These are phyloP conservation scores for Dendroctonus ponderosae DNA, from an alignment of 1,140 invertebrate species.

Conservation along the genomic window DNA sequence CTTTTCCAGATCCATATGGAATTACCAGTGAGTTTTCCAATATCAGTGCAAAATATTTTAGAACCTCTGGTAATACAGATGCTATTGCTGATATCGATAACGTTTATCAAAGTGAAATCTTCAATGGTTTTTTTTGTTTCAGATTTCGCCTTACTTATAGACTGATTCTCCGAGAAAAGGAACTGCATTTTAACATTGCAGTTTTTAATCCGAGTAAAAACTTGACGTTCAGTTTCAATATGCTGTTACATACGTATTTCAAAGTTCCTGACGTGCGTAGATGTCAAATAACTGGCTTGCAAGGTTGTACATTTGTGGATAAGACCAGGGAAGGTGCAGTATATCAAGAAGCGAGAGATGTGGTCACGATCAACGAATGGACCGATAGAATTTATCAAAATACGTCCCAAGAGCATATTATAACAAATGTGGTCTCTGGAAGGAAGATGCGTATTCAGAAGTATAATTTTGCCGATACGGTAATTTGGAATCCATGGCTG, in stretches of 20 bases:
- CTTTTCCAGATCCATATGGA: slow-evolving; percentile 91
- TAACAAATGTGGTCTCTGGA: slow-evolving; percentile 88
- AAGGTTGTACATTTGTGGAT: slow-evolving; percentile 89
- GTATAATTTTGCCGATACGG: slow-evolving; percentile 91
- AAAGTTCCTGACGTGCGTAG: slow-evolving; percentile 90
- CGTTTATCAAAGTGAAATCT: slow-evolving; percentile 84
- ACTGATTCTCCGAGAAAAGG: slow-evolving; percentile 85
- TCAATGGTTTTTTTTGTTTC: slow-evolving; percentile 60
- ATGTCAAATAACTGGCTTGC: slow-evolving; percentile 86
- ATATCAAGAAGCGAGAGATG: slow-evolving; percentile 83
- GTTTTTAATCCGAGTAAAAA: slow-evolving; percentile 91
- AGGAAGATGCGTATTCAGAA: slow-evolving; percentile 89
- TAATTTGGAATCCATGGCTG: slow-evolving; percentile 96
- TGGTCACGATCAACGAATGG: slow-evolving; percentile 86
- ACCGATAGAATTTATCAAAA: slow-evolving; percentile 92
- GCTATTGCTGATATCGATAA: too few relatives aligned
- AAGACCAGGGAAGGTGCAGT: slow-evolving; percentile 84
- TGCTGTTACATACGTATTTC: slow-evolving; percentile 92
- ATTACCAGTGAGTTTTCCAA: slow-evolving; percentile 68
- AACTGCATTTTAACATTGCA: slow-evolving; percentile 87
- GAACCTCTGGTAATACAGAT: not conserved
- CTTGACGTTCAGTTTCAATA: slow-evolving; percentile 86
- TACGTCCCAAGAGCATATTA: slow-evolving; percentile 87
- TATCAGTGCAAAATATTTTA: not conserved
- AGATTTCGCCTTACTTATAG: slow-evolving; percentile 83